phyloP scores from a whole-genome alignment of 2,888 invertebrate genomes.

The Sarcophaga subvicina region DNA sequence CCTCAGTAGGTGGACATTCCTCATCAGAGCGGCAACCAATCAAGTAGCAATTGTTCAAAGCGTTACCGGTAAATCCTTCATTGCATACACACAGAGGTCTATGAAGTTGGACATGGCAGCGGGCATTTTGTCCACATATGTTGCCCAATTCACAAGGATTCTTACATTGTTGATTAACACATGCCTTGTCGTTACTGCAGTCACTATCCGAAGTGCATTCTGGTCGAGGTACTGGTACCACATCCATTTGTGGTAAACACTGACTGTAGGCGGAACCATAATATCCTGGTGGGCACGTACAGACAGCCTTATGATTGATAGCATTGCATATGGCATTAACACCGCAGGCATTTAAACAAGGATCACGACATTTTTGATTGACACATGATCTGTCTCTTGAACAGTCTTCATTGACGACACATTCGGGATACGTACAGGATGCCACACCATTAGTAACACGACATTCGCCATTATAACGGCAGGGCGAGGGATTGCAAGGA shows the following conservation, averaged over 20 bases:
- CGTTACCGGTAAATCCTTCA: conserved; percentile 91
- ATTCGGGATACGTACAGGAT: conserved; percentile 92
- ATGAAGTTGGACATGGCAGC: conserved; percentile 90
- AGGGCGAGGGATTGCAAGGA: conserved; percentile 93
- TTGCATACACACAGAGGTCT: conserved; percentile 91
- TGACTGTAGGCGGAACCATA: conserved; percentile 90
- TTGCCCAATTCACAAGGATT: conserved; percentile 88
- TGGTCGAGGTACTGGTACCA: conserved; percentile 84
- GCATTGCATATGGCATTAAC: conserved; percentile 91
- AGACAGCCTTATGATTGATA: conserved; percentile 91
- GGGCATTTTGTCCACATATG: conserved; percentile 90
- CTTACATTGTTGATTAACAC: conserved; percentile 88
- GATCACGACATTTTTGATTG: conserved; percentile 91
- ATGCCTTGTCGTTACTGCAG: conserved; percentile 92
- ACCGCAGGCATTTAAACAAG: conserved; percentile 92
- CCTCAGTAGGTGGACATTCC: conserved; percentile 91
- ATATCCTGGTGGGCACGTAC: conserved; percentile 91
- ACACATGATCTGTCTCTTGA: conserved; percentile 91
- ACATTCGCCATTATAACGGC: conserved; percentile 92
- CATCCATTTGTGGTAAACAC: conserved; percentile 84
- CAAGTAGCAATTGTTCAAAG: conserved; percentile 89
- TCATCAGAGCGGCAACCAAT: conserved; percentile 93
- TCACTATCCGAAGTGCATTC: conserved; percentile 91
- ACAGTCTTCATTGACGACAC: conserved; percentile 94
- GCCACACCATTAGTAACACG: conserved; percentile 87